A percentile compares a stretch with the other conserved stretches of the same genome.
Conservation (phyloP, 2,113 vertebrate species). For the Parotia lawesii region DNA sequence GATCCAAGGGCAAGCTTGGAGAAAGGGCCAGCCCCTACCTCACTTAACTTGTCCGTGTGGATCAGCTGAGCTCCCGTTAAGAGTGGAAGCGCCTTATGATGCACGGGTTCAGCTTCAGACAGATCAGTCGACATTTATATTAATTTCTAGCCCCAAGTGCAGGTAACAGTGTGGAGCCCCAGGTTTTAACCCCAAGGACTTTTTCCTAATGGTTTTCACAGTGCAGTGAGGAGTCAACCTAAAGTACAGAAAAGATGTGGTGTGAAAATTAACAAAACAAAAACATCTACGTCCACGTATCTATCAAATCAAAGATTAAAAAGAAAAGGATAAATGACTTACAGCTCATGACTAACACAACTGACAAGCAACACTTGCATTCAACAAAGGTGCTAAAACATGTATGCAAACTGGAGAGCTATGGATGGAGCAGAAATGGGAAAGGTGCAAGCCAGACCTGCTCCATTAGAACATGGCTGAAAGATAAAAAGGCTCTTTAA, state of each 20-base stretch:
- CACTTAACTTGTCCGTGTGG: slow-evolving; percentile 80
- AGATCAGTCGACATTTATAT: slow-evolving; percentile 80
- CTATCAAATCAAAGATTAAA: slow-evolving; percentile 41
- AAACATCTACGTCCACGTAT: slow-evolving; percentile 37
- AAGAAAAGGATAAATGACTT: slow-evolving; percentile 45
- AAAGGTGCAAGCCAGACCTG: slow-evolving; percentile 51
- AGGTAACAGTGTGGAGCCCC: slow-evolving; percentile 76
- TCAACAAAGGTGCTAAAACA: slow-evolving; percentile 51
- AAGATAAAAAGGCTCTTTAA: slow-evolving; percentile 30
- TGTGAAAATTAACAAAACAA: slow-evolving; percentile 75
- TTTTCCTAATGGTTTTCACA: slow-evolving; percentile 78
- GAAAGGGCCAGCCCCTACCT: slow-evolving; percentile 78
- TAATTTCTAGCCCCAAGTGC: slow-evolving; percentile 75
- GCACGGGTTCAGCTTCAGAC: slow-evolving; percentile 78
- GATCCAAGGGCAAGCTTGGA: slow-evolving; percentile 77
- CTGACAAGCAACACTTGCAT: slow-evolving; percentile 26
- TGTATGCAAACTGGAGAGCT: not conserved
- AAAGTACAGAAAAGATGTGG: slow-evolving; percentile 79
- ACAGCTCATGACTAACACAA: slow-evolving; percentile 15
- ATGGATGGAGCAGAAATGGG: slow-evolving; percentile 28
- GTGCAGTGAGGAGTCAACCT: slow-evolving; percentile 78
- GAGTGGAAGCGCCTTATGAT: slow-evolving; percentile 80
- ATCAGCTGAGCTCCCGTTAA: slow-evolving; percentile 81
- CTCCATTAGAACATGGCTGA: slow-evolving; percentile 17
- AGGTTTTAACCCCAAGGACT: slow-evolving; percentile 77